Evolutionary conservation across 2,113 vertebrate species (phyloP).

Genomic region (Cinclus mexicanus): DNA sequence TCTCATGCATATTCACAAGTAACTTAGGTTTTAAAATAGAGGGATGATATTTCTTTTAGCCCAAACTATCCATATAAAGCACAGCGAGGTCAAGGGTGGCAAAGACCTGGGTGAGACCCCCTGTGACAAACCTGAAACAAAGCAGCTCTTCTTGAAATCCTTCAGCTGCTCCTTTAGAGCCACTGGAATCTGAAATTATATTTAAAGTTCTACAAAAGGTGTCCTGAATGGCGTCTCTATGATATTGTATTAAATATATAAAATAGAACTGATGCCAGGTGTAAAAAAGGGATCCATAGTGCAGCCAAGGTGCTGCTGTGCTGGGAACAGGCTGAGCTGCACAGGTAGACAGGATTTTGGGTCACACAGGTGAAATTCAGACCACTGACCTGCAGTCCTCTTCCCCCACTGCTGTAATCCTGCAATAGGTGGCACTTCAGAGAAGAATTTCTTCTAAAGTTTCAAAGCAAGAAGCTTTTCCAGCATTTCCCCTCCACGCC

Average conservation of each 20-base stretch:
- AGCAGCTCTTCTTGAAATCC: neutral
- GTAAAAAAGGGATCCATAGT: accelerated
- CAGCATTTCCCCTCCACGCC: neutral
- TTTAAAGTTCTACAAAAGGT: neutral
- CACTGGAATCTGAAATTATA: neutral
- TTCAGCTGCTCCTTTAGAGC: neutral
- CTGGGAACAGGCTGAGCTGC: neutral
- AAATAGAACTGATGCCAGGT: neutral
- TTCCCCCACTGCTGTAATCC: accelerated
- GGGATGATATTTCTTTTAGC: neutral
- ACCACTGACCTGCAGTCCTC: neutral
- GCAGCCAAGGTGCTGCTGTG: neutral
- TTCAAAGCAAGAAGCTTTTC: neutral
- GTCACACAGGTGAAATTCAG: neutral
- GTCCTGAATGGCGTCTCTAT: neutral
- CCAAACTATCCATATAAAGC: neutral
- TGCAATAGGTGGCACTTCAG: neutral
- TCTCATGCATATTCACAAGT: neutral
- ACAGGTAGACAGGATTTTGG: accelerated
- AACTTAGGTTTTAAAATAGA: neutral
- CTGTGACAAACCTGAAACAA: accelerated
- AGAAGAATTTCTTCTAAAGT: neutral
- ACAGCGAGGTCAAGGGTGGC: neutral
- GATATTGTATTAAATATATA: neutral
- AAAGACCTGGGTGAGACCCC: neutral